Percentiles rank a stretch among this genome's conserved stretches.
Conservation (phyloP, 2,888 invertebrate genomes). For the Fragum fragum region DNA sequence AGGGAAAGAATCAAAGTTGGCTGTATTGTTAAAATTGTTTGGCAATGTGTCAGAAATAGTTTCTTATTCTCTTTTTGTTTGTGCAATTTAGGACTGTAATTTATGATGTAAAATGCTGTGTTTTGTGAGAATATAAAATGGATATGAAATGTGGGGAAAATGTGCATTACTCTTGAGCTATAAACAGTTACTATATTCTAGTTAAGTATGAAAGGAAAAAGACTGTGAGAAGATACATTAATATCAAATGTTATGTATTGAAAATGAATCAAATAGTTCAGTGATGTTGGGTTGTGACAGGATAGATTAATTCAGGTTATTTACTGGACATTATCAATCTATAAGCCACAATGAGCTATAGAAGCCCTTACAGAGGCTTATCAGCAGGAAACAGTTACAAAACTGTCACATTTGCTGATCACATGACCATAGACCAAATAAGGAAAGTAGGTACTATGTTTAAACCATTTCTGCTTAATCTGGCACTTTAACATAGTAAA, state of each 20-base stretch:
- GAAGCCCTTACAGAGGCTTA: slow-evolving; percentile 1
- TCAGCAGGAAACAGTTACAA: slow-evolving; percentile 28
- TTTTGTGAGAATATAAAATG: too few species aligned
- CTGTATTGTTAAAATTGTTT: too few species aligned
- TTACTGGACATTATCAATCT: background rate
- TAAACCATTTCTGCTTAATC: too few species aligned
- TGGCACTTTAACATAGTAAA: too few species aligned
- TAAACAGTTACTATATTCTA: background rate
- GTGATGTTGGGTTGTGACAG: background rate
- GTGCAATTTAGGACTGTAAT: too few species aligned
- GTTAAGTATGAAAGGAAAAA: background rate
- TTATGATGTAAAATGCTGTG: too few species aligned
- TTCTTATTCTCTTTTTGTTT: too few species aligned
- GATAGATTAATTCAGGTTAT: background rate
- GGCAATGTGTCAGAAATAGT: too few species aligned
- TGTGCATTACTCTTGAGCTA: too few species aligned
- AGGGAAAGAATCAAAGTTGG: too few species aligned
- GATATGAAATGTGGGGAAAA: too few species aligned
- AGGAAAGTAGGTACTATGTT: background rate
- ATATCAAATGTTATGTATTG: background rate
- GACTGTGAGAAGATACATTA: background rate
- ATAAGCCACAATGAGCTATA: background rate
- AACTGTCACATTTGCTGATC: slow-evolving; percentile 47
- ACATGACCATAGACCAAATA: slow-evolving; percentile 15
- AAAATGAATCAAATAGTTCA: background rate